phyloP scores from a whole-genome alignment of 2,797 vertebrate species.

The Zalophus californianus region DNA sequence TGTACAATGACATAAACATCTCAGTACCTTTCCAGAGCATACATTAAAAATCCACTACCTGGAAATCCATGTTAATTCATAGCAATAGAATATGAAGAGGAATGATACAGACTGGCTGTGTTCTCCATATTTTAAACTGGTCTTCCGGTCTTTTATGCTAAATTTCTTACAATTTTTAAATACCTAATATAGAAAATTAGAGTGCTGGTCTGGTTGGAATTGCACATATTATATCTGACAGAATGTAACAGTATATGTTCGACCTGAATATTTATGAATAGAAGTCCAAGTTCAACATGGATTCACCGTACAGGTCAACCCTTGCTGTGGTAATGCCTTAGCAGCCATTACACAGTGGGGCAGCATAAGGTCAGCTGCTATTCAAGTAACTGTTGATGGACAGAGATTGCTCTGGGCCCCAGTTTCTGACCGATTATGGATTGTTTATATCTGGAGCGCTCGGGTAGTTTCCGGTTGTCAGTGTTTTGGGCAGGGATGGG shows the following conservation, averaged over 20 bases:
- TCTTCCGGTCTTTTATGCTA: background rate
- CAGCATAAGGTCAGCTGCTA: background rate
- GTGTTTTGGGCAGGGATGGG: background rate
- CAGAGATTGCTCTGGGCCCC: background rate
- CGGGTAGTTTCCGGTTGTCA: background rate
- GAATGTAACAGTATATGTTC: background rate
- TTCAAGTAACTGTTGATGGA: background rate
- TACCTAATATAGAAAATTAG: background rate
- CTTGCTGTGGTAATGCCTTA: no score
- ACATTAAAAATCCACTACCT: background rate
- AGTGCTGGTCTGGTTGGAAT: background rate
- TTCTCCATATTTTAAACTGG: background rate
- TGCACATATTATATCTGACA: background rate
- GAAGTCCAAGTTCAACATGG: background rate
- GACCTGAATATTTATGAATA: background rate
- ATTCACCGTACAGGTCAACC: background rate
- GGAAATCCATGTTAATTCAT: background rate
- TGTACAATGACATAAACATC: conserved; percentile 12
- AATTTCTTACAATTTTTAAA: background rate
- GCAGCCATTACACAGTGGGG: background rate
- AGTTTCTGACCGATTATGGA: background rate
- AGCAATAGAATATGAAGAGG: background rate
- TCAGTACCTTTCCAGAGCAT: background rate
- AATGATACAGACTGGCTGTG: background rate
- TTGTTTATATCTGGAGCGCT: background rate